phyloP scores from a whole-genome alignment of 2,113 vertebrate species.

The Zosterops pallidus region DNA sequence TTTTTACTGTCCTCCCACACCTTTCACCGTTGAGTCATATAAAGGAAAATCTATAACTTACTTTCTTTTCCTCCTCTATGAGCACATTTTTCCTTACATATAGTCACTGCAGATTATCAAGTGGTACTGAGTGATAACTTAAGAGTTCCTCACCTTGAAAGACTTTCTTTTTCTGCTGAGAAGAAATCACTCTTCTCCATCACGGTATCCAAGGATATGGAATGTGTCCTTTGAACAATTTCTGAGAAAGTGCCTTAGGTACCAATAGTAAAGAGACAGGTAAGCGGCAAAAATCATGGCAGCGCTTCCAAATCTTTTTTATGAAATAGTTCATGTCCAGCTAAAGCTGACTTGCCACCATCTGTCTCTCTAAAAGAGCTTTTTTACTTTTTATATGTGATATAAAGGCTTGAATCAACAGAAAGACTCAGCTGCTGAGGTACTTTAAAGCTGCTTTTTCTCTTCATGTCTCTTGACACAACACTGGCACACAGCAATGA shows the following conservation, averaged over 20 bases:
- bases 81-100: neutral
- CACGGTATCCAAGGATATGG: neutral
- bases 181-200: neutral
- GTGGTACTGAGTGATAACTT: neutral
- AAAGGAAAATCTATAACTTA: neutral
- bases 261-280: neutral
- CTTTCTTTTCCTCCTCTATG: neutral
- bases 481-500: neutral
- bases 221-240: neutral
- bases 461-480: neutral
- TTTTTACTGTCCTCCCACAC: neutral
- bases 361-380: neutral
- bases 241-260: neutral
- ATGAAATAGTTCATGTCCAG: neutral
- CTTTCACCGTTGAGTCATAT: neutral
- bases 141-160: neutral
- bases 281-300: conserved; percentile 5
- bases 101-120: neutral
- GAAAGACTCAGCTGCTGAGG: neutral
- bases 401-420: conserved; percentile 17
- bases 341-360: neutral
- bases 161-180: neutral
- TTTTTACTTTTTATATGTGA: neutral
- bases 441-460: neutral
- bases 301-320: neutral